Base-by-base conservation (phyloP, 2,888 invertebrate species). In the Calameuta idolon region DNA sequence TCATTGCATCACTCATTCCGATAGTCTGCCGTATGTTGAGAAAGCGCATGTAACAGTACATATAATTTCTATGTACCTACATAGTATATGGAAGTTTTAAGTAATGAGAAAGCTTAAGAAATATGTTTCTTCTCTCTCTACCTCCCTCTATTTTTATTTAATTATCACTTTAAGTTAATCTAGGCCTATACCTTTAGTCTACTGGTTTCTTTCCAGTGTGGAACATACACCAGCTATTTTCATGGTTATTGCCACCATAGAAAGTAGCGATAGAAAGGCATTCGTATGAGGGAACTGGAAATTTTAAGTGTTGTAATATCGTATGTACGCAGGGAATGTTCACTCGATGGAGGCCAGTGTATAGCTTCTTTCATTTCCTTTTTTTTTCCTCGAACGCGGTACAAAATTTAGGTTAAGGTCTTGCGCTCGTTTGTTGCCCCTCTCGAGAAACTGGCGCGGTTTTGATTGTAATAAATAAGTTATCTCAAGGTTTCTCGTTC, bases 351-450 rank as follows among this genome's bases (percentile, higher is more conserved):
- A 23, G 55, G 55, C 55, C 23, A 55, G 9, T 55, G 23, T 23
- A 55, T 23, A 55, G 23, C 23, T 55, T 55, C 55, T 9, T 55
- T 55, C 23, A 23, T 23, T 75, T 74, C 9, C 23, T 23, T 37
- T 69, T 75, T 74, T 77, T 77, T 73, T 75, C 34, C n/a, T 83
- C 79, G 80, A 83, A 85, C 83, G 85, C n/a, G 77, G 78, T 84
- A 83, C 81, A 77, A 83, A 83, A 89, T 87, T 87, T 85, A 81
- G 89, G 86, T 88, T 87, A 88, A 89, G 89, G 88, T 81, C 84
- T 83, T 80, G 79, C 76, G 55, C 55, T 55, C 55, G 55, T 23
- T 55, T 55, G 55, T 15, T 40, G 40, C 40, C 40, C 34, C 69
- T 31, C 31, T 34, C 40, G 73, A 12, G 34, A 33, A 33, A 34